These are phyloP conservation scores for Pseudorhombus dupliciocellatus DNA, from an alignment of 2,113 vertebrate species.

Conservation along the genomic window DNA sequence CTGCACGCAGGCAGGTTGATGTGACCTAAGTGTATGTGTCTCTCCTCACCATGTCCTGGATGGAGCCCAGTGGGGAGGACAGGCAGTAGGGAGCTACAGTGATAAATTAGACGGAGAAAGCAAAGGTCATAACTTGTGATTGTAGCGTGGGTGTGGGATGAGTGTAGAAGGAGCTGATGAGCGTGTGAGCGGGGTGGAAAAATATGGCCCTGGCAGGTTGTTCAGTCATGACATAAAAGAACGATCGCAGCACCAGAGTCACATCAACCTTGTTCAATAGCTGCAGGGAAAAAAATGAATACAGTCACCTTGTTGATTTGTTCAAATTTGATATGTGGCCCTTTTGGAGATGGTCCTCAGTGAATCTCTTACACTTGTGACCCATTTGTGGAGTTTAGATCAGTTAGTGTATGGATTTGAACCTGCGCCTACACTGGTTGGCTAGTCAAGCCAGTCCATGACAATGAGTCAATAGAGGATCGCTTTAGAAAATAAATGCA, in stretches of 20 bases:
- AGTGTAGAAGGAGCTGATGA: constrained; percentile 70
- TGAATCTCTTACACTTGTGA: constrained; percentile 59
- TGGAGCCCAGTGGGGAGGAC: constrained; percentile 75
- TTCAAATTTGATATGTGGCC: constrained; percentile 63
- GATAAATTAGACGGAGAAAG: constrained; percentile 77
- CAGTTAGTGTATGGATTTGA: constrained; percentile 72
- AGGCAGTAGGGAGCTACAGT: constrained; percentile 62
- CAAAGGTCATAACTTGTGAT: constrained; percentile 78
- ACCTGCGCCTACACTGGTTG: constrained; percentile 71
- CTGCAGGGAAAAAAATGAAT: constrained; percentile 48
- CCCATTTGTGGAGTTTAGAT: constrained; percentile 69
- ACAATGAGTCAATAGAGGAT: constrained; percentile 80
- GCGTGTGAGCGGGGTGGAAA: constrained; percentile 53
- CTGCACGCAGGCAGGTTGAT: constrained; percentile 74
- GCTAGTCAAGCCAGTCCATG: constrained; percentile 74
- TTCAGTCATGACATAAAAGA: constrained; percentile 66
- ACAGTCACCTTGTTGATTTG: constrained; percentile 59
- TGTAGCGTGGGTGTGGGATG: constrained; percentile 76
- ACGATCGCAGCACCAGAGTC: constrained; percentile 35
- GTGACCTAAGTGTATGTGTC: constrained; percentile 72
- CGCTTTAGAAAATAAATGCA: constrained; percentile 82
- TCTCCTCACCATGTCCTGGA: constrained; percentile 55
- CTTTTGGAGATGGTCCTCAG: constrained; percentile 53
- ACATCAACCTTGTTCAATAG: constrained; percentile 49
- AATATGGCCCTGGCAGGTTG: constrained; percentile 57